Evolutionary conservation across 2,113 vertebrate species (phyloP).

Genomic region (Struthio camelus): DNA sequence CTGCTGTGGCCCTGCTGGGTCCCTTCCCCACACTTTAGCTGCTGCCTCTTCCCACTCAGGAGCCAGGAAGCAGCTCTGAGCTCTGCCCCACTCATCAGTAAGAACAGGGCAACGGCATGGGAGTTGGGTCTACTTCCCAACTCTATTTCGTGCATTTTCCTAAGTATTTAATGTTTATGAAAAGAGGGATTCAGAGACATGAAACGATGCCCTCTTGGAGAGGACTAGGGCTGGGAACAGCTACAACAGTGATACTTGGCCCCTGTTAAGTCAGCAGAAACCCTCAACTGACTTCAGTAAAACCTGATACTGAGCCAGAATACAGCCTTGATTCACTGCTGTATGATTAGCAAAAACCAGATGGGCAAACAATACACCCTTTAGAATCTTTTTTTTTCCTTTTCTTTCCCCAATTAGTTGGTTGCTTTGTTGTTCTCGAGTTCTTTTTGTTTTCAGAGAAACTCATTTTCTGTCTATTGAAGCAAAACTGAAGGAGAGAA

Average conservation of each 20-base stretch:
- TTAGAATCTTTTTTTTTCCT: background rate
- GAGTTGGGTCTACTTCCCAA: background rate
- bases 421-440: background rate
- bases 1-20: background rate
- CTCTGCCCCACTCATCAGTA: background rate
- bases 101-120: background rate
- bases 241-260: background rate
- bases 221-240: background rate
- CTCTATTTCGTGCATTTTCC: background rate
- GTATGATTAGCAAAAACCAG: background rate
- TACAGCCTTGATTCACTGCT: background rate
- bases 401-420: background rate
- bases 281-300: background rate
- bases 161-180: background rate
- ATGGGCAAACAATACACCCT: background rate
- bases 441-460: constrained; percentile 13
- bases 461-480: constrained; percentile 8
- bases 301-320: background rate
- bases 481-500: constrained; percentile 39
- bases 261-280: background rate
- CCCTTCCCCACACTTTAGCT: background rate
- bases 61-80: background rate
- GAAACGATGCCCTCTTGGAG: background rate
- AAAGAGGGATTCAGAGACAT: background rate
- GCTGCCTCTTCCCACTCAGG: background rate